These are phyloP conservation scores for Huso huso DNA, from an alignment of 2,797 vertebrate genomes.

Conservation along the genomic window DNA sequence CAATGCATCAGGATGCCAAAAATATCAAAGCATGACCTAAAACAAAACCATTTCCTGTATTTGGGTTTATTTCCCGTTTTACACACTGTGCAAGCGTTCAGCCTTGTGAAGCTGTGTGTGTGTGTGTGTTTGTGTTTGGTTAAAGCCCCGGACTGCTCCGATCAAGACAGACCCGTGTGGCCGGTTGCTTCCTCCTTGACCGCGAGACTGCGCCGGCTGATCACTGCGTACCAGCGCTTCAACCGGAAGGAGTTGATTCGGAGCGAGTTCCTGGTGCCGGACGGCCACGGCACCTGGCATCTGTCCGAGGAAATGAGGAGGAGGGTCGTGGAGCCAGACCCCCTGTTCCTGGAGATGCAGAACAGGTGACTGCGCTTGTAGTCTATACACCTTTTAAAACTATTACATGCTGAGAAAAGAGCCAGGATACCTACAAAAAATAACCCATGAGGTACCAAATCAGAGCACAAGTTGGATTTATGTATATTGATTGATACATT, in stretches of 20 bases:
- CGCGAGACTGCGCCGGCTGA: constrained; percentile 83
- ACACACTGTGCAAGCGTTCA: too few relatives aligned
- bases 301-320: constrained; percentile 84
- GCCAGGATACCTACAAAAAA: not conserved
- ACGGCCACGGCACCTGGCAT: constrained; percentile 71
- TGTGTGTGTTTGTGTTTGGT: constrained; percentile 33
- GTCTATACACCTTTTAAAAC: too few relatives aligned
- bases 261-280: constrained; percentile 70
- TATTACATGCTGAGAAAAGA: not conserved
- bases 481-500: too few relatives aligned
- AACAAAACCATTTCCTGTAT: too few relatives aligned
- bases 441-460: too few relatives aligned
- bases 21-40: too few relatives aligned
- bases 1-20: too few relatives aligned
- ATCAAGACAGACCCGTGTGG: constrained; percentile 81
- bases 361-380: constrained; percentile 62
- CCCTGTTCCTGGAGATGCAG: constrained; percentile 85
- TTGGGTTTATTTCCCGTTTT: too few relatives aligned
- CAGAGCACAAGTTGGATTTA: too few relatives aligned
- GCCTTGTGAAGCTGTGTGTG: too few relatives aligned
- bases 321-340: constrained; percentile 78
- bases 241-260: constrained; percentile 83
- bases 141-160: constrained; percentile 72
- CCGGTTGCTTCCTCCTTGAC: constrained; percentile 86
- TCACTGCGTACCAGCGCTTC: constrained; percentile 93